Base-by-base conservation (phyloP, 53 echinoderm and acorn worm species). In the Zoroaster sp. region DNA sequence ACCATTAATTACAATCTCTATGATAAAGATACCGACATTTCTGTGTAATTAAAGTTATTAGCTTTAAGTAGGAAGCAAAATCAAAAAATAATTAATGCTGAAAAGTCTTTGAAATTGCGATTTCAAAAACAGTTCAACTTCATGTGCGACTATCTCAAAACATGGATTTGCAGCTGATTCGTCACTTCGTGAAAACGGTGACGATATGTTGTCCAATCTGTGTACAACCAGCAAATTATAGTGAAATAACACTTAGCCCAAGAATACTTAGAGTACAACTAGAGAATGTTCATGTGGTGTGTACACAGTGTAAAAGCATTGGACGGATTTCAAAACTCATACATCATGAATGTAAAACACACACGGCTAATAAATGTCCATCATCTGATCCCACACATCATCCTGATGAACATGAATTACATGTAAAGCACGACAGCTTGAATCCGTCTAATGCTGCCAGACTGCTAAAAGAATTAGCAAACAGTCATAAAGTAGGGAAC, bases 161-260 rank as follows among this genome's bases (percentile, higher is more conserved):
- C n/a, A n/a, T n/a, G n/a, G n/a, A n/a, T n/a, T n/a, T n/a, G n/a
- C n/a, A n/a, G n/a, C n/a, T n/a, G n/a, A n/a, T n/a, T n/a, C n/a
- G n/a, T n/a, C n/a, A n/a, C n/a, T n/a, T n/a, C n/a, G n/a, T n/a
- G n/a, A n/a, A n/a, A n/a, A n/a, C n/a, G n/a, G n/a, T n/a, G n/a
- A n/a, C n/a, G n/a, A n/a, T n/a, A n/a, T n/a, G 49, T 6, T 77
- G 77, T 35, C 77, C 77, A 30, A 52, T 77, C 15, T 77, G 77
- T 37, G 35, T 8, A 28, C 51, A 49, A 12, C 10, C 15, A 12
- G n/a, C 31, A 20, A 49, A 40, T 8, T 77, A 47, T 35, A 31
- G 31, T 17, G 77, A 77, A 32, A 15, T 77, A 34, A 77, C 77
- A 40, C 47, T 28, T 35, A 77, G 49, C 34, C 77, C 77, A 18